Conservation (phyloP, 2,113 vertebrate genomes). For the Bettongia penicillata region DNA sequence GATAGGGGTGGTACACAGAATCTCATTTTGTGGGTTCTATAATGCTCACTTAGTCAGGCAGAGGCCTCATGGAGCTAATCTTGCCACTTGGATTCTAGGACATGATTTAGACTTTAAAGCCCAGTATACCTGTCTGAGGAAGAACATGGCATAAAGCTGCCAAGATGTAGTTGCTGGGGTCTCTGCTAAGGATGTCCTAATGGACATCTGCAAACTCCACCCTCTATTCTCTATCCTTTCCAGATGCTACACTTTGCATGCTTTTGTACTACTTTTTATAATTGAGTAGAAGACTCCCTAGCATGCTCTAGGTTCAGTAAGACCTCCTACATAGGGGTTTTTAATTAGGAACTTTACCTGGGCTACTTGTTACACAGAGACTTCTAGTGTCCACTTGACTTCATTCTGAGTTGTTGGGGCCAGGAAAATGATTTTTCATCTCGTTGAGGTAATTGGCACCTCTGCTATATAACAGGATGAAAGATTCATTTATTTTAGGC, state of each 20-base stretch:
- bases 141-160: constrained; percentile 97
- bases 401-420: constrained; percentile 97
- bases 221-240: constrained; percentile 96
- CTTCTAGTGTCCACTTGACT: constrained; percentile 92
- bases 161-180: constrained; percentile 98
- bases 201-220: constrained; percentile 98
- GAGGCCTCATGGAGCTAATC: constrained; percentile 98
- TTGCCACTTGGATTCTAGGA: constrained; percentile 99
- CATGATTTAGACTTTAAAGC: constrained; percentile 99
- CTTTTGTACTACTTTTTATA: constrained; percentile 99
- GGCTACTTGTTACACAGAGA: constrained; percentile 93
- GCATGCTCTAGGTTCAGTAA: constrained; percentile 97
- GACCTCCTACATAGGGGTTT: constrained; percentile 97
- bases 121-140: constrained; percentile 96
- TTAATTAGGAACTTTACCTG: constrained; percentile 98
- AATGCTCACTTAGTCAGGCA: constrained; percentile 98
- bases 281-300: constrained; percentile 98
- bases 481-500: constrained; percentile 98
- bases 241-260: constrained; percentile 96
- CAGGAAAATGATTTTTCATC: constrained; percentile 98
- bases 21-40: constrained; percentile 98
- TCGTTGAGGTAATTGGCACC: constrained; percentile 96
- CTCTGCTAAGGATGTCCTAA: constrained; percentile 99
- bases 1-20: constrained; percentile 94
- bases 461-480: constrained; percentile 98